Evolutionary conservation across 1,140 invertebrate genomes (phyloP), one percentile per base, ranked within the genome.

Genomic region (Bombus affinis): DNA sequence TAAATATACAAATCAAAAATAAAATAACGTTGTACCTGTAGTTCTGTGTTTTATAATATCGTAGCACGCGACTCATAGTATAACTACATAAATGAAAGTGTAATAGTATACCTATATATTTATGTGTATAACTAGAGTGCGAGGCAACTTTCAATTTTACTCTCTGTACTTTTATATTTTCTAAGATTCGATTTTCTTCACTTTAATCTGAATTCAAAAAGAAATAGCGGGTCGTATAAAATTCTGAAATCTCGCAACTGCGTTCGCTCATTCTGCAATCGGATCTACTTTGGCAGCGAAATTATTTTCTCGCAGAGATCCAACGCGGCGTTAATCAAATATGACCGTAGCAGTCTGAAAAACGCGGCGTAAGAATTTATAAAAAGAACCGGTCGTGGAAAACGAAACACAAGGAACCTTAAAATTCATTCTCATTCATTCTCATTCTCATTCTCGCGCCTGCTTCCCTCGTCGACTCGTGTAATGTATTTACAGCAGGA

Each of bases 361-460:
- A 77, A 42, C 15, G 37, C 37, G 28, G 28, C 18, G 42, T 78
- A 65, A 77, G 32, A 77, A 77, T 77, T n/a, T 47, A 59, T n/a
- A 37, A 66, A 66, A 75, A 4, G 12, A 18, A 28, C 10, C 32
- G 3, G 25, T 10, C 25, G 44, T 9, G 47, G 37, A 39, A 28
- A 39, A 47, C 37, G 47, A 22, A 13, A n/a, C 25, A 22, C 18
- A 53, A 18, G 47, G 42, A 47, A 35, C 9, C 25, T 13, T 32
- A 32, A 32, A 32, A 32, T 32, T 32, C 32, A 32, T 32, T 32
- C 32, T 32, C 32, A 32, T 32, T 32, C 32, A 32, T 32, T 32
- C 32, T 32, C 32, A 32, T 32, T 32, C 5, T 47, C 12, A 62
- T 42, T 62, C 22, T 62, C 37, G 37, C 4, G 3, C 25, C 18